These are phyloP conservation scores for Agrenia bidenticulata DNA, from an alignment of 2,888 invertebrate genomes.

Conservation along the genomic window DNA sequence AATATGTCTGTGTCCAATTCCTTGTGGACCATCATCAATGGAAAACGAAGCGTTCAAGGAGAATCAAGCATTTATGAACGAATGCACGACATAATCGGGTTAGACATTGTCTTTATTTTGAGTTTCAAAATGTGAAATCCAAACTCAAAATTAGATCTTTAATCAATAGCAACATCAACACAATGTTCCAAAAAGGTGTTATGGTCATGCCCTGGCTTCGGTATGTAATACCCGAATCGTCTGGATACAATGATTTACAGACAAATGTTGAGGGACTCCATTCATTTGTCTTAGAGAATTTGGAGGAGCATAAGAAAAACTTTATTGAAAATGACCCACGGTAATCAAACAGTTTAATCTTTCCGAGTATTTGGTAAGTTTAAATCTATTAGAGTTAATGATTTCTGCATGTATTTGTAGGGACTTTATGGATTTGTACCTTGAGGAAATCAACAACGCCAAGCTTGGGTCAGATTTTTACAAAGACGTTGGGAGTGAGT, in stretches of 20 bases:
- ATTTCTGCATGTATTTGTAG: constrained; percentile 4
- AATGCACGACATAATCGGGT: too few relatives aligned
- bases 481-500: constrained; percentile 19
- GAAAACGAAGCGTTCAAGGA: constrained; percentile 25
- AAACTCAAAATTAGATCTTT: too few relatives aligned
- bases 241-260: constrained; percentile 18
- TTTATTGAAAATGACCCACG: too few relatives aligned
- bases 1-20: constrained; percentile 22
- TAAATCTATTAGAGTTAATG: constrained; percentile 6
- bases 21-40: constrained; percentile 27
- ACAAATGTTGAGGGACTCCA: constrained; percentile 12
- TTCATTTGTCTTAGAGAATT: constrained; percentile 10
- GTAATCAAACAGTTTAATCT: too few relatives aligned
- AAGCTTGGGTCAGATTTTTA: constrained; percentile 21
- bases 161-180: constrained; percentile 9
- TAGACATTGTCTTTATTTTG: too few relatives aligned
- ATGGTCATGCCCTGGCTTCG: constrained; percentile 27
- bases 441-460: constrained; percentile 21
- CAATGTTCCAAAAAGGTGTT: not conserved
- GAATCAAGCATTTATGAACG: too few relatives aligned
- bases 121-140: too few relatives aligned
- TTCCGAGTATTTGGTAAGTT: too few relatives aligned
- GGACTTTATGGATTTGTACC: constrained; percentile 27
- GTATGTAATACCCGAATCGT: constrained; percentile 21
- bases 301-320: constrained; percentile 6